Evolutionary conservation across 2,888 invertebrate species (phyloP), one percentile per base, ranked within the genome.

Genomic region (Danaus chrysippus): DNA sequence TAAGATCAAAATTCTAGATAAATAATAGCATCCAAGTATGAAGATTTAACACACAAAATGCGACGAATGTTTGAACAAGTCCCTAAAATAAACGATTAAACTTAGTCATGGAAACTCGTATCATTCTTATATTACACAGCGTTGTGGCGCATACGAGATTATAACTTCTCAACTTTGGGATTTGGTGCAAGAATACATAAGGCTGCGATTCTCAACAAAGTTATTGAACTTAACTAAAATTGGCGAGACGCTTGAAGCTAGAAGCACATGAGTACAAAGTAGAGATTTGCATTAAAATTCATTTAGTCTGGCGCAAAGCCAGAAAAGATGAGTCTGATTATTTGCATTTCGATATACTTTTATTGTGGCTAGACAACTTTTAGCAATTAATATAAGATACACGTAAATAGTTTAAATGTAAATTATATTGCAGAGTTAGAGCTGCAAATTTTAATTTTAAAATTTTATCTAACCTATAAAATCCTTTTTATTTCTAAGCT

Each of bases 231-330:
- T 59, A 61, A 42, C 65, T 62, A 61, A 61, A 69, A 63, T 64
- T 62, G 63, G 64, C 60, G 62, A 63, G 46, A 59, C 57, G 62
- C 46, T 59, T 55, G 55, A 66, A 69, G 64, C 67, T 69, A 59
- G 59, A 65, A 69, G 65, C 63, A 58, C 60, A 64, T 61, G 61
- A 59, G 65, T 65, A 62, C 63, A 59, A 63, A 53, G 68, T 64
- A 63, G 65, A 59, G 65, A 67, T 66, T 67, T 65, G 68, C 63
- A 64, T 64, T 64, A 65, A 67, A 67, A 67, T 67, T 68, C 68
- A 68, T 68, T 68, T 68, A 62, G 68, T 57, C 67, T 68, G 68
- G 68, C 68, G 61, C 55, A 46, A 54, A 55, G 65, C 67, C 68
- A 68, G 65, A 46, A 44, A 59, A 62, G 68, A 63, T 61, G 44